Conservation (phyloP, 2,113 vertebrate species). For the Myodes glareolus region DNA sequence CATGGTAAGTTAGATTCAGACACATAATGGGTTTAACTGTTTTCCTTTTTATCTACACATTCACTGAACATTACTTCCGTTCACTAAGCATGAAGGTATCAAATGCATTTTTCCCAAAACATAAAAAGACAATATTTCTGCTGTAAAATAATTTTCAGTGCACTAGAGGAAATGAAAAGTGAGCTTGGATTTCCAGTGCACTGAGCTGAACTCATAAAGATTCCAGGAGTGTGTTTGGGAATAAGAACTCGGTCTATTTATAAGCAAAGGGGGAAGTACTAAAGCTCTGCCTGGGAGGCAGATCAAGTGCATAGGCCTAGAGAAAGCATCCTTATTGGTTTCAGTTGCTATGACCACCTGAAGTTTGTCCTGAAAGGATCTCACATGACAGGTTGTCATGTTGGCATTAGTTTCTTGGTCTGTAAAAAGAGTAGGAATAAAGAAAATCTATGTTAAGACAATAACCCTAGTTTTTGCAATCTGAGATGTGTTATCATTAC, state of each 20-base stretch:
- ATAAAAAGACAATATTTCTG: background rate
- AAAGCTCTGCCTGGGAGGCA: background rate
- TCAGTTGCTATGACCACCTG: background rate
- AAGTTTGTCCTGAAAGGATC: background rate
- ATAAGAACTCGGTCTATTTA: slow-evolving; percentile 9
- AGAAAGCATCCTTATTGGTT: background rate
- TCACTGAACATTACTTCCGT: background rate
- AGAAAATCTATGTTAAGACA: background rate
- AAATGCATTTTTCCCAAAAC: background rate
- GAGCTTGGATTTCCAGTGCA: background rate
- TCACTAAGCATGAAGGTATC: background rate
- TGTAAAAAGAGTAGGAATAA: background rate
- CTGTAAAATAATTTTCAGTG: slow-evolving; percentile 1
- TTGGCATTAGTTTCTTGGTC: background rate
- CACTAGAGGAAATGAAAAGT: background rate
- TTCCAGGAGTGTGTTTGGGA: background rate
- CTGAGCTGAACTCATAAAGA: background rate
- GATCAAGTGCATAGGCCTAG: background rate
- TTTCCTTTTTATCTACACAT: background rate
- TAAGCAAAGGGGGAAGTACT: background rate
- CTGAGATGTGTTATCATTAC: background rate
- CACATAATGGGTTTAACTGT: background rate
- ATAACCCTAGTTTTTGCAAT: background rate
- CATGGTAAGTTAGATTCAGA: background rate
- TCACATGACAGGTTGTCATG: background rate